Base-by-base conservation (phyloP, 1,140 invertebrate species). In the Euura lappo region DNA sequence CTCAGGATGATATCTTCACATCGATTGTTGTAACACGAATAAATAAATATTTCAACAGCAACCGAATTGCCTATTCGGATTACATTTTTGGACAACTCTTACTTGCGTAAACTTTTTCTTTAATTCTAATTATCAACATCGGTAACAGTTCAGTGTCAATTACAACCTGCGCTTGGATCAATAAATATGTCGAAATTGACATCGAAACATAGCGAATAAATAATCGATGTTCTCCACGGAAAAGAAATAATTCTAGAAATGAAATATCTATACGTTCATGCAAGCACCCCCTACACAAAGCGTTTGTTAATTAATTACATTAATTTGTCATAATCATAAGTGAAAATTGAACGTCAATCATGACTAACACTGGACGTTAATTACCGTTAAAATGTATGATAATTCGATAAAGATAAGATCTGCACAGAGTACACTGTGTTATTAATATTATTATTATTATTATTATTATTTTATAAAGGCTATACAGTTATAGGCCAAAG, bases 151-250 rank as follows among this genome's bases (percentile, higher is more conserved):
- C 13, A 60, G 13, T 8, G 13, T 60, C 51, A 60, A 1, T 6
- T 6, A 60, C 6, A 11, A 60, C 51, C 45, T 72, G 74, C 77
- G 28, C 11, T 68, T 42, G 8, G 42, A 43, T 68, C 78, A 81
- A 81, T 81, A 79, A 79, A 75, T 79, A 81, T 75, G 70, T 79
- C 73, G 77, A 78, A 75, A 75, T 73, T 75, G 71, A 77, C 74
- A 77, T 75, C 42, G 42, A 8, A 4, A 68, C 78, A 76, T 71
- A 71, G 72, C 77, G 77, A 78, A 28, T 3, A 74, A 28, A 28
- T 71, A 76, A 75, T 77, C 74, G 71, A 69, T 44, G 71, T 75
- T 72, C 71, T 72, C 45, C 44, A 70, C 74, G 42, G 44, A 67
- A 64, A 44, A n/a, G 51, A n/a, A 4, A 64, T 66, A 44, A 51